Conservation (phyloP, 1,140 invertebrate species). For the Eriocheir sinensis region DNA sequence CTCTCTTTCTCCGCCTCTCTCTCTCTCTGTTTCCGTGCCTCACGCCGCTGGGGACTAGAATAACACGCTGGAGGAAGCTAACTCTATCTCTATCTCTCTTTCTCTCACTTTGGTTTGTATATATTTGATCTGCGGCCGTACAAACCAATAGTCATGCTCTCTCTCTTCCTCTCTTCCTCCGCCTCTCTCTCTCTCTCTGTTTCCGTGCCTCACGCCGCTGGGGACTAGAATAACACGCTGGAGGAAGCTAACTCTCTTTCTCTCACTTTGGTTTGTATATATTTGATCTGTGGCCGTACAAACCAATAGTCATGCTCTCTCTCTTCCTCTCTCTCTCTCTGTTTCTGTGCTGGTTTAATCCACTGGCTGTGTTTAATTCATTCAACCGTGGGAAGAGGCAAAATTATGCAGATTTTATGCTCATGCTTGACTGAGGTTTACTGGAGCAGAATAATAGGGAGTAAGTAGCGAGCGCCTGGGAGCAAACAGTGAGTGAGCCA, state of each 20-base stretch:
- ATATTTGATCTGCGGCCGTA: too few species aligned
- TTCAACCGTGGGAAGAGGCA: neutral
- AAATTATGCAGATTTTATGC: conserved; percentile 64
- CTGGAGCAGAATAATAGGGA: conserved; percentile 46
- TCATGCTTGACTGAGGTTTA: conserved; percentile 54
- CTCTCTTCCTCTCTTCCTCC: neutral
- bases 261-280: too few species aligned
- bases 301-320: neutral
- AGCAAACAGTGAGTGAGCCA: conserved; percentile 11
- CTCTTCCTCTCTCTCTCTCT: conserved; percentile 10
- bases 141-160: neutral
- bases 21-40: neutral
- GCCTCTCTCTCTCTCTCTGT: neutral
- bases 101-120: too few species aligned
- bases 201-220: neutral
- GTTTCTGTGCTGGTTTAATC: neutral
- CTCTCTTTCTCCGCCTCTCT: neutral
- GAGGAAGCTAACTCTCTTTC: neutral
- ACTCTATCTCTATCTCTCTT: neutral
- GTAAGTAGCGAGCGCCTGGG: conserved; percentile 5
- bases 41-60: neutral
- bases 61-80: neutral
- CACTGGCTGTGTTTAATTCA: neutral
- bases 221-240: neutral
- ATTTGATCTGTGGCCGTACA: neutral